phyloP scores from a whole-genome alignment of 2,113 vertebrate genomes.

The Alouatta palliata region DNA sequence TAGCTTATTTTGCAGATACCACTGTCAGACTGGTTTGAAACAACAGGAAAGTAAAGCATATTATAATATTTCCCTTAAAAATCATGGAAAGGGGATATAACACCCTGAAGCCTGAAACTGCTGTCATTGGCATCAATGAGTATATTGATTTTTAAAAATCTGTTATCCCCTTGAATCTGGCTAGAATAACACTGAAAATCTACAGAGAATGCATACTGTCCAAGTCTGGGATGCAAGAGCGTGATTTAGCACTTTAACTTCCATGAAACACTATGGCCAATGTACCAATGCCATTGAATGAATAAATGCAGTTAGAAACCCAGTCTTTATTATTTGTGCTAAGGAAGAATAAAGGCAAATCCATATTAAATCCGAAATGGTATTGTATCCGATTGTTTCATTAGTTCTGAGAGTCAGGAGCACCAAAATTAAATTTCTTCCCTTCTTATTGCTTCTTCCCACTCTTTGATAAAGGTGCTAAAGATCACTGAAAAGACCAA shows the following conservation, averaged over 20 bases:
- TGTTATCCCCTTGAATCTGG: background rate
- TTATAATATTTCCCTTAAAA: background rate
- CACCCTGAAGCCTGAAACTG: background rate
- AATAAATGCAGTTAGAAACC: constrained; percentile 9
- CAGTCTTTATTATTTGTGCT: background rate
- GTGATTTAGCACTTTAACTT: background rate
- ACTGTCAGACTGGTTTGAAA: constrained; percentile 31
- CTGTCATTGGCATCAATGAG: background rate
- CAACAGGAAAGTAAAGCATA: background rate
- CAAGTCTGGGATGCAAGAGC: background rate
- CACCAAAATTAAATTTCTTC: constrained; percentile 12
- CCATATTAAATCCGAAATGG: constrained; percentile 1
- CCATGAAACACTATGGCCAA: background rate
- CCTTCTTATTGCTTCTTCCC: constrained; percentile 34
- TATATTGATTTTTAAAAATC: background rate
- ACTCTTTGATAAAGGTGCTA: constrained; percentile 21
- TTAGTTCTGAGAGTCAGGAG: background rate
- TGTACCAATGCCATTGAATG: background rate
- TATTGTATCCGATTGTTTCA: background rate
- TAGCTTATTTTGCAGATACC: background rate
- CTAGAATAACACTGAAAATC: background rate
- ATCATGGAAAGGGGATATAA: background rate
- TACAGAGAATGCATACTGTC: background rate
- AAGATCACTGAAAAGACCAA: constrained; percentile 30
- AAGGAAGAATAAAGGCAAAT: constrained; percentile 29